Evolutionary conservation across 2,797 vertebrate genomes (phyloP).

Genomic region (Artibeus jamaicensis): DNA sequence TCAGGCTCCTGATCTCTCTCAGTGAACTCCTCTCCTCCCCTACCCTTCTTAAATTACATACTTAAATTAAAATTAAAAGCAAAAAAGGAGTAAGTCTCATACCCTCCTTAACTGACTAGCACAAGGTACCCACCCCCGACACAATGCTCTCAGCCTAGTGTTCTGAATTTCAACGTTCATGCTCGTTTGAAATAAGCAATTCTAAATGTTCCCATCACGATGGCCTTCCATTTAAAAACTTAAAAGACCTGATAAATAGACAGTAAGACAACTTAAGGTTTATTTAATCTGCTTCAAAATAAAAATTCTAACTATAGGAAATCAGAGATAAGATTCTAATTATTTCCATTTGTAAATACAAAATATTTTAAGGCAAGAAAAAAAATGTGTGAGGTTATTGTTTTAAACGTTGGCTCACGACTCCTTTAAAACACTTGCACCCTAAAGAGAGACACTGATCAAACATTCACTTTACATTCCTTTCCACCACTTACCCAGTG

Average conservation of each 20-base stretch:
- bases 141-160: neutral
- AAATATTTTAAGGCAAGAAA: conserved; percentile 18
- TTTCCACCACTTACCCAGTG: neutral
- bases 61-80: neutral
- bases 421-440: conserved; percentile 10
- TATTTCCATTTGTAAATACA: conserved; percentile 49
- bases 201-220: neutral
- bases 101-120: neutral
- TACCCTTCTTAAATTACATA: neutral
- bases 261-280: neutral
- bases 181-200: conserved; percentile 18
- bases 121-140: neutral
- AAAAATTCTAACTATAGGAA: conserved; percentile 13
- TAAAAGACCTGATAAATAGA: neutral
- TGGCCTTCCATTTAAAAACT: neutral
- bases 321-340: conserved; percentile 15
- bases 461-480: neutral
- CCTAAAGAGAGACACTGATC: neutral
- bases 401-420: neutral
- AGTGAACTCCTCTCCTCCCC: no score
- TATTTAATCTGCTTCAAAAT: conserved; percentile 33
- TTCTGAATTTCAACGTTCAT: neutral
- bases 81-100: neutral
- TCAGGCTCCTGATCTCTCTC: neutral
- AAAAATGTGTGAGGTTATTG: neutral